Evolutionary conservation across 1,140 invertebrate species (phyloP), one percentile per base, ranked within the genome.

Genomic region (Araneus ventricosus): DNA sequence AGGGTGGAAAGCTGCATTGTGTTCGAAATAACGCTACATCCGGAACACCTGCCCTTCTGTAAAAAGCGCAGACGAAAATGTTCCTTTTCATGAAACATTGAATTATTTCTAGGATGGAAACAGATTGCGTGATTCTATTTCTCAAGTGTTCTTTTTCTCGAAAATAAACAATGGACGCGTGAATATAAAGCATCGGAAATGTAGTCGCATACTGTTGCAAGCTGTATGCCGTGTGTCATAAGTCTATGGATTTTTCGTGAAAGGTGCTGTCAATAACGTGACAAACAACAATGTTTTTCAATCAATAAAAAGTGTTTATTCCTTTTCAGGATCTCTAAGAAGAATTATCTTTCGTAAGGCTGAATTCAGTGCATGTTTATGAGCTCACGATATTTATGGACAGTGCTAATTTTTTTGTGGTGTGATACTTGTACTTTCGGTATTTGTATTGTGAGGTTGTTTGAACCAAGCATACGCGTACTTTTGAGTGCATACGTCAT

Each of bases 21-120:
- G 45, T 84, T n/a, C 27, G 45, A 61, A 87, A 87, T 87, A 87
- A 87, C 85, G 57, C 57, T 87, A 87, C 85, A 87, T 87, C 85
- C 85, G 85, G 57, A 61, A 37, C 85, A 87, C 85, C 85, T 87
- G 85, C 59, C 27, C 24, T 27, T 27, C 41, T n/a, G 14, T 24
- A 84, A 45, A 57, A 57, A 84, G 39, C 45, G 30, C 34, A 45
- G 39, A 52, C 27, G 39, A 84, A 45, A 84, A 52, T 84, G 41
- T 84, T 41, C 37, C 39, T 34, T 84, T 52, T 84, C 30, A 52
- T 14, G 45, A 84, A 84, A 84, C 82, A 57, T 84, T 52, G 70
- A 84, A 84, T 52, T 52, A 84, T 84, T 52, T 52, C 20, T 41
- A 84, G 39, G 70, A 75, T 75, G 70, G 70, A 75, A 75, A 75